These are phyloP conservation scores for Acestrorhynchus altus DNA, from an alignment of 2,797 vertebrate species.

Conservation along the genomic window DNA sequence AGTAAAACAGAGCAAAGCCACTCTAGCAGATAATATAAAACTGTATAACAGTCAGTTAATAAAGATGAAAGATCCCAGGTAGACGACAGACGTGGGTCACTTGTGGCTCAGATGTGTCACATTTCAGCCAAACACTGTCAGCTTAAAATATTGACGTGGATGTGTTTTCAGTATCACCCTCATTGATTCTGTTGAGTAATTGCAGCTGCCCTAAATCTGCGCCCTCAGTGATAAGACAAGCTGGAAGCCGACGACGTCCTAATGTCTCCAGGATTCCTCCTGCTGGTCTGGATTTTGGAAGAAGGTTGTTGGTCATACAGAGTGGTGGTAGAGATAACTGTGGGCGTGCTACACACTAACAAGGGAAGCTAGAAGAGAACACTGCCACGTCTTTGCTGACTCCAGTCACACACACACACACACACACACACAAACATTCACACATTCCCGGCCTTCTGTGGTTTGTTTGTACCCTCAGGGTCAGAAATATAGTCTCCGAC, in stretches of 20 bases:
- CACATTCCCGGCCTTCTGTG: conserved; percentile 32
- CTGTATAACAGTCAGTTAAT: too few species aligned
- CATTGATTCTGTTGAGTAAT: too few species aligned
- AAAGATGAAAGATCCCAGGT: too few species aligned
- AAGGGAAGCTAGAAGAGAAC: not conserved
- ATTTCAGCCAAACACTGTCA: too few species aligned
- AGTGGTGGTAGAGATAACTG: not conserved
- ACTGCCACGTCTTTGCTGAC: not conserved
- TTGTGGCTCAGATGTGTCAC: too few species aligned
- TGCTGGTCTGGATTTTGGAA: not conserved
- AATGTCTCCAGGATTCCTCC: not conserved
- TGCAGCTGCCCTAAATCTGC: too few species aligned
- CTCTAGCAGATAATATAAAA: too few species aligned
- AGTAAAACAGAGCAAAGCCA: too few species aligned
- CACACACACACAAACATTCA: conserved; percentile 12
- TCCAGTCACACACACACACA: not conserved
- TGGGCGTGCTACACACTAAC: not conserved
- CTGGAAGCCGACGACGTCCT: not conserved
- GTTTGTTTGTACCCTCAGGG: conserved; percentile 10
- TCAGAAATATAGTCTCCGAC: conserved; percentile 68
- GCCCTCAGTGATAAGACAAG: not conserved
- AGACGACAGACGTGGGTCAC: too few species aligned
- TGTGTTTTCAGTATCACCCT: too few species aligned
- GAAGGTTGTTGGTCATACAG: not conserved
- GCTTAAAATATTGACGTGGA: too few species aligned